Percentiles rank a stretch among this genome's conserved stretches.
Evolutionary conservation across 2,888 invertebrate genomes (phyloP).

Genomic region (Eristalis pertinax): DNA sequence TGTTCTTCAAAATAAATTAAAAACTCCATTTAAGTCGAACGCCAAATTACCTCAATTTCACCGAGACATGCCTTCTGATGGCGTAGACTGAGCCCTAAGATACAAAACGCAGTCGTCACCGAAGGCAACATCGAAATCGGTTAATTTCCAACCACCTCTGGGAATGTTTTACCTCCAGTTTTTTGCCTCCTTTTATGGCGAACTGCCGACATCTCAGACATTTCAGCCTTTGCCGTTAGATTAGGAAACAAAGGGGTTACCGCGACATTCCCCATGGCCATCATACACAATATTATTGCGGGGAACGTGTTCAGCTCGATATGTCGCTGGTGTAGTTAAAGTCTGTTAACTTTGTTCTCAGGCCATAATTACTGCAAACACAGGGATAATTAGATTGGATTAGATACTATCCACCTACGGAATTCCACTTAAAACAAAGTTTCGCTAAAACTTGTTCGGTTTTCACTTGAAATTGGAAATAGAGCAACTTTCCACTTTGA

Average conservation of each 20-base stretch:
- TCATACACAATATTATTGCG: neutral
- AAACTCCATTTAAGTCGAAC: constrained; percentile 8
- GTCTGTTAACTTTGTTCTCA: constrained; percentile 19
- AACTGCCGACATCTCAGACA: neutral
- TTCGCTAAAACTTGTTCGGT: neutral
- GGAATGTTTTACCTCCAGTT: constrained; percentile 4
- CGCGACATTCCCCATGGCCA: constrained; percentile 5
- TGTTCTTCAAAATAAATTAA: constrained; percentile 24
- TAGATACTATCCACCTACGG: constrained; percentile 4
- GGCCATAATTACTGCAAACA: constrained; percentile 18
- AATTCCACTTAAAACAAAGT: constrained; percentile 10
- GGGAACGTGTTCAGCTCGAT: neutral
- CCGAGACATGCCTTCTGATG: neutral
- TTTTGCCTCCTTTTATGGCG: neutral
- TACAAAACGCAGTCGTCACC: neutral
- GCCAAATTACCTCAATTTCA: constrained; percentile 7
- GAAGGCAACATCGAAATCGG: neutral
- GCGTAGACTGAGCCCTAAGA: neutral
- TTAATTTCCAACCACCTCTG: constrained; percentile 15
- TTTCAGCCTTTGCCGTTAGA: neutral
- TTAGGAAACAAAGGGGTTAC: neutral
- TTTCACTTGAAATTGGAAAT: neutral
- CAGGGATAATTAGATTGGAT: constrained; percentile 19
- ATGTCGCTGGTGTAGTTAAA: constrained; percentile 26
- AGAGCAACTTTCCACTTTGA: neutral